Conservation (phyloP, 2,888 invertebrate species). For the Lasioglossum figueresi region DNA sequence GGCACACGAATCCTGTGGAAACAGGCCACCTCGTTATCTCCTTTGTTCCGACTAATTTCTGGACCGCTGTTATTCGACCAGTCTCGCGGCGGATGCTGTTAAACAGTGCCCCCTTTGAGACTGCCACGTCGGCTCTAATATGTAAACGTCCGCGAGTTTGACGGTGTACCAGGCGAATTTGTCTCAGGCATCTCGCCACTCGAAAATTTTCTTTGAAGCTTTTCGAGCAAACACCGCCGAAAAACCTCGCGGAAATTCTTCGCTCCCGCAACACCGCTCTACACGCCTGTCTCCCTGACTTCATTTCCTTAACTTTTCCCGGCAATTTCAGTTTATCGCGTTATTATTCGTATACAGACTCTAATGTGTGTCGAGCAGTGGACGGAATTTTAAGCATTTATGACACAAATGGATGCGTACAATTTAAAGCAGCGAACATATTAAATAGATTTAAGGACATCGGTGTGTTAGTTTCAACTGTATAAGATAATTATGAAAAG, state of each 20-base stretch:
- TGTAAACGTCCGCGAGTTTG: constrained; percentile 20
- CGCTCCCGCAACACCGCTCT: not conserved
- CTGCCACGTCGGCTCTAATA: constrained; percentile 13
- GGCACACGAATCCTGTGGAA: constrained; percentile 43
- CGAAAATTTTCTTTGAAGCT: not conserved
- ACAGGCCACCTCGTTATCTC: constrained; percentile 57
- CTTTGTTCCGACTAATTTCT: constrained; percentile 55
- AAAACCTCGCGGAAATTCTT: not conserved
- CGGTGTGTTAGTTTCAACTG: too few species aligned
- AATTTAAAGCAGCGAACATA: too few species aligned
- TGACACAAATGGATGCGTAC: too few species aligned
- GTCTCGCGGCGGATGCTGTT: constrained; percentile 20
- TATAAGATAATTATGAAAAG: too few species aligned
- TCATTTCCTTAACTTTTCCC: not conserved
- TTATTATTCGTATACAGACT: not conserved
- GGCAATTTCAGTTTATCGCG: not conserved
- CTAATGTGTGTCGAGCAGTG: too few species aligned
- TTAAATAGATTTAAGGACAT: too few species aligned
- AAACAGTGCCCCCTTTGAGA: constrained; percentile 26
- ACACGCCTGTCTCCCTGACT: not conserved
- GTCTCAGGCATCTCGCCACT: not conserved
- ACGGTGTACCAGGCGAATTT: not conserved
- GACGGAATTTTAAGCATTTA: too few species aligned
- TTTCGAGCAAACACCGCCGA: not conserved
- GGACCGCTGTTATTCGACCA: constrained; percentile 46